These are phyloP conservation scores for Centropus bengalensis DNA, from an alignment of 2,113 vertebrate species.

Conservation along the genomic window DNA sequence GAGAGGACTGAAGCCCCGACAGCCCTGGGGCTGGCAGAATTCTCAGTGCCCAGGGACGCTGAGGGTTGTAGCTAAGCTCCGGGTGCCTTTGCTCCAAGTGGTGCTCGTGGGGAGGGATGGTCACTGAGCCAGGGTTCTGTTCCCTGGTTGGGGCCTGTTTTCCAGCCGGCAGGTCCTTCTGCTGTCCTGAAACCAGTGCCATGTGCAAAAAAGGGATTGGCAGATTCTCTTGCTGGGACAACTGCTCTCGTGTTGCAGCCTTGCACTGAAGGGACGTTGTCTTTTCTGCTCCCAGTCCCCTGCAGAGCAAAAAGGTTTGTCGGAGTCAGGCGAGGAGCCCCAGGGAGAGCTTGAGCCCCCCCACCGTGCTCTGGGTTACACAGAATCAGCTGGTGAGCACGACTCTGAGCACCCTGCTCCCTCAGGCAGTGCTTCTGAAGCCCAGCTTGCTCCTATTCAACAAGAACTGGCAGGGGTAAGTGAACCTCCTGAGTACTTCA, in stretches of 20 bases:
- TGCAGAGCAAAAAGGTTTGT: conserved; percentile 79
- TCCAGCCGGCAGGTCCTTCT: not conserved
- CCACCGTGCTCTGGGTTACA: conserved; percentile 60
- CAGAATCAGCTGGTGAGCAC: conserved; percentile 67
- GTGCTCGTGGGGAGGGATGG: not conserved
- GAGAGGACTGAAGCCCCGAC: not conserved
- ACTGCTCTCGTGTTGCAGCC: not conserved
- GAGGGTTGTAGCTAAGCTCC: not conserved
- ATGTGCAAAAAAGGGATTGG: not conserved
- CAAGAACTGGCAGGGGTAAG: conserved; percentile 78
- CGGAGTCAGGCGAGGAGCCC: conserved; percentile 76
- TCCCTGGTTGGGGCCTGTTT: not conserved
- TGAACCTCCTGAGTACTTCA: conserved; percentile 35
- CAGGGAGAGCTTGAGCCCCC: conserved; percentile 75
- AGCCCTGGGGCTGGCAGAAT: not conserved
- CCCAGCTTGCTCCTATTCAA: conserved; percentile 71
- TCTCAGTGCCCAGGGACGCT: not conserved
- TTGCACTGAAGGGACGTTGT: conserved; percentile 77
- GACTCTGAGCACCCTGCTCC: conserved; percentile 71
- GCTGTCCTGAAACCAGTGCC: not conserved
- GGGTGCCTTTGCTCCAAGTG: not conserved
- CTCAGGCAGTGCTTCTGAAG: conserved; percentile 70
- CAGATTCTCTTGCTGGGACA: not conserved
- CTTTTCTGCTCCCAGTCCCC: conserved; percentile 81
- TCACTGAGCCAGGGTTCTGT: not conserved